Percentiles rank a stretch among this genome's conserved stretches.
Conservation (phyloP, 1,140 invertebrate species). For the Trichomalopsis sarcophagae region DNA sequence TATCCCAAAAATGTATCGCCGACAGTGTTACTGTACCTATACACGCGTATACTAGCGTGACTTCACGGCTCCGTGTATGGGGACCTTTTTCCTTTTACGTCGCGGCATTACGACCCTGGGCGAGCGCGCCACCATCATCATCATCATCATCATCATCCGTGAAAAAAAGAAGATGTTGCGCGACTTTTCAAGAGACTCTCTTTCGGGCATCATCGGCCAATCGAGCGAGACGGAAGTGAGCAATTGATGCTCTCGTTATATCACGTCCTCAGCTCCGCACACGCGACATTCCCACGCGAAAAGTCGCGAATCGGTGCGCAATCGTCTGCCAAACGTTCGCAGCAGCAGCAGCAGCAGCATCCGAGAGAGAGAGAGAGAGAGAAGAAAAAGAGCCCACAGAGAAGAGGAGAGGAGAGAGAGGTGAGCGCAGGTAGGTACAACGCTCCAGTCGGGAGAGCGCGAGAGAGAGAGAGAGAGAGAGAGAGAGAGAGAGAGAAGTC, state of each 20-base stretch:
- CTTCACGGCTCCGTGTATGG: neutral
- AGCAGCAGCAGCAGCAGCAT: neutral
- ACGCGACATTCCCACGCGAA: neutral
- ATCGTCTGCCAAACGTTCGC: neutral
- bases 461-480: conserved; percentile 34
- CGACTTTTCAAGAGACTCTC: neutral
- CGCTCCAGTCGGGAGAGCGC: neutral
- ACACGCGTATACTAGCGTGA: neutral
- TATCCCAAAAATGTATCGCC: neutral
- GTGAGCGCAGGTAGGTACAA: conserved; percentile 1
- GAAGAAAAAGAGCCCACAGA: neutral
- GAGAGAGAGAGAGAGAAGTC: conserved; percentile 38
- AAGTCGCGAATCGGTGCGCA: neutral
- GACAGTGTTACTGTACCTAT: neutral
- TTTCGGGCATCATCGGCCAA: neutral
- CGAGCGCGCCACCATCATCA: neutral
- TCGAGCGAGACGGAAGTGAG: neutral
- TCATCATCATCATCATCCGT: neutral
- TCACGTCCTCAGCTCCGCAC: neutral
- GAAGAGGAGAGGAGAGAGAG: conserved; percentile 3
- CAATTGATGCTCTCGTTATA: neutral
- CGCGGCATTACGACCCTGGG: neutral
- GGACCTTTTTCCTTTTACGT: neutral
- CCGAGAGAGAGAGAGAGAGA: neutral
- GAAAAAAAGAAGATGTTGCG: neutral